Evolutionary conservation across 2,797 vertebrate species (phyloP).

Genomic region (Pelochelys cantorii): DNA sequence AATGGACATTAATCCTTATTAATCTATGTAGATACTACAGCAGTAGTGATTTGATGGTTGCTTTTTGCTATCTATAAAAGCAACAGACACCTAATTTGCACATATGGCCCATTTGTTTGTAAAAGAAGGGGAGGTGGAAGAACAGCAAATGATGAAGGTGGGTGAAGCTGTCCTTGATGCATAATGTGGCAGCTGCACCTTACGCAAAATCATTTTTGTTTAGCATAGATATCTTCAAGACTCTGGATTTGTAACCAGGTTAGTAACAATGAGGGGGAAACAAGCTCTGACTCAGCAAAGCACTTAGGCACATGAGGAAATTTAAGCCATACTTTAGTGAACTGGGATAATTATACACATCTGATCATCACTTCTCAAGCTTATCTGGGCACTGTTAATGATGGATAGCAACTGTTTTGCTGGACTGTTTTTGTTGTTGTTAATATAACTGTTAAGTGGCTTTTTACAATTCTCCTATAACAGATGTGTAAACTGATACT

Average conservation of each 20-base stretch:
- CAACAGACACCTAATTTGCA: not conserved
- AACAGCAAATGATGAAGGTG: not conserved
- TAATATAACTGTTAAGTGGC: fast-evolving
- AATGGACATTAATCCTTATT: slow-evolving; percentile 48
- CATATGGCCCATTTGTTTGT: slow-evolving; percentile 38
- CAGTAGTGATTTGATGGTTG: slow-evolving; percentile 15
- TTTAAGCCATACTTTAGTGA: not conserved
- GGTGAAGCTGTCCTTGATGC: not conserved
- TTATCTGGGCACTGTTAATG: not conserved
- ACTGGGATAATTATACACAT: not conserved
- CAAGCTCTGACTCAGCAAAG: not conserved
- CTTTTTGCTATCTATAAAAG: slow-evolving; percentile 42
- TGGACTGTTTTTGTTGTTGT: not conserved
- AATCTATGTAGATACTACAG: not conserved
- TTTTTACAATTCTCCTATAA: not conserved
- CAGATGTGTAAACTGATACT: slow-evolving; percentile 27
- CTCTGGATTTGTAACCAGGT: not conserved
- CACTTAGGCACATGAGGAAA: not conserved
- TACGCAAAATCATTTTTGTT: not conserved
- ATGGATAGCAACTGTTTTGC: not conserved
- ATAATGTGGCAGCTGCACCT: fast-evolving
- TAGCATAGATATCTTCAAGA: fast-evolving
- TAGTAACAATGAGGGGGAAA: not conserved
- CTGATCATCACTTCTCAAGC: not conserved
- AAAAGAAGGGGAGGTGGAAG: not conserved